Evolutionary conservation across 2,797 vertebrate genomes (phyloP), one percentile per base, ranked within the genome.

Genomic region (Lacerta viridis): DNA sequence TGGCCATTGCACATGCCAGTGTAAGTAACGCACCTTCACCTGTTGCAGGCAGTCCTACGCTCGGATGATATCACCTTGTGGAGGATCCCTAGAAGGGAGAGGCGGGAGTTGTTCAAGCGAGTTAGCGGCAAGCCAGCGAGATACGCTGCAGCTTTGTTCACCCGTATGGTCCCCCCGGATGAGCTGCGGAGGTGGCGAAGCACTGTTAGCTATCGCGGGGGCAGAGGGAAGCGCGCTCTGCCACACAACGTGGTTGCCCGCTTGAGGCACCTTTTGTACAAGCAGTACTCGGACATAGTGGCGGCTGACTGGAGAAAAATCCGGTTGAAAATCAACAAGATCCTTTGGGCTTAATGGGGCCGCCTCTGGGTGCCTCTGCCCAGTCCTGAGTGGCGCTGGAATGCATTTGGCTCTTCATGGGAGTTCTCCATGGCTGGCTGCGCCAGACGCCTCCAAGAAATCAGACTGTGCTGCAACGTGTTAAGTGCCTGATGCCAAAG

Each of bases 41-140:
- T 87, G 46, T 91, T 78, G 2, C 20, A 5, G 87, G 84, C 89
- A 27, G 80, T 75, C 75, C 87, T 55, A 36, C 80, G 83, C 83
- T 83, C 50, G 18, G 86, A 46, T 2, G 80, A 74, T 66, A 66
- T 83, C 92, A 90, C 83, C 87, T 84, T 71, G 80, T 71, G 90
- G 87, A 66, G 83, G 8, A 50, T 80, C 85, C 84, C 88, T 59
- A 86, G 46, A 87, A 83, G 71, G 82, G 74, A 87, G 76, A 87
- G 80, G 85, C 90, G 79, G 79, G 82, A 33, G 46, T 85, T 72
- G 41, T 83, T 92, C 33, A 81, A 90, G 78, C 86, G 77, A 59
- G 66, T 90, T 88, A 83, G 88, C 83, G 86, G 85, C 83, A 77
- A 82, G 50, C 77, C 90, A 13, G 88, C 88, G 50, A 66, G 79